Evolutionary conservation across 1,140 invertebrate genomes (phyloP).

Genomic region (Aleiodes sp.): DNA sequence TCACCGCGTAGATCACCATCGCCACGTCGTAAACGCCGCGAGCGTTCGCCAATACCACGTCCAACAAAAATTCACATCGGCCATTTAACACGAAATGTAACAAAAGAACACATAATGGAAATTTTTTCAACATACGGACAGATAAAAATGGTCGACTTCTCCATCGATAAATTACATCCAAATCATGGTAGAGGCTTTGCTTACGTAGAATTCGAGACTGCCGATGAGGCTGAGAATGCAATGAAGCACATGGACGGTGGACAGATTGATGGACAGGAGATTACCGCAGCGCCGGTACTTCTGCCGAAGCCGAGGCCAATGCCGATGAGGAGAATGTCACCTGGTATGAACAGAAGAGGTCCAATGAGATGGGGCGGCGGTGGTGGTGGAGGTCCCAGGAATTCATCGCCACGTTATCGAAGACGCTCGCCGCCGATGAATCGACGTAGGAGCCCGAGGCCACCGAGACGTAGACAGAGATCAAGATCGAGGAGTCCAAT

Average conservation of each 20-base stretch:
- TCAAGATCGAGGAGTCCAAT: conserved; percentile 71
- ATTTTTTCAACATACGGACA: conserved; percentile 94
- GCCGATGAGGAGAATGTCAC: conserved; percentile 72
- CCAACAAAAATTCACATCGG: conserved; percentile 94
- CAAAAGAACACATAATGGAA: conserved; percentile 91
- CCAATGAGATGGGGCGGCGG: conserved; percentile 64
- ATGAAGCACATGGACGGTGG: conserved; percentile 99
- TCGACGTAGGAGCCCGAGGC: conserved; percentile 71
- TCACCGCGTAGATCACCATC: conserved; percentile 68
- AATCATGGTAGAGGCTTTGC: conserved; percentile 89
- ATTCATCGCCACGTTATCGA: conserved; percentile 66
- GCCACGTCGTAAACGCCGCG: conserved; percentile 71
- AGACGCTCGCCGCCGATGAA: conserved; percentile 74
- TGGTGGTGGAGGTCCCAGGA: conserved; percentile 49
- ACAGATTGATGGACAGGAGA: conserved; percentile 92
- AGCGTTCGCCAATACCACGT: conserved; percentile 84
- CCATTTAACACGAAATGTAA: conserved; percentile 90
- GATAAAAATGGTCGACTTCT: conserved; percentile 91
- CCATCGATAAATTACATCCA: conserved; percentile 85
- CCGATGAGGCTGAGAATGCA: conserved; percentile 96
- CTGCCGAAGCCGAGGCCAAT: conserved; percentile 76
- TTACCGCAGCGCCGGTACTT: conserved; percentile 90
- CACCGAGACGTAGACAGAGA: conserved; percentile 70
- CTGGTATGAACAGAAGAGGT: conserved; percentile 69
- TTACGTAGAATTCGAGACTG: conserved; percentile 93